Percentiles rank a stretch among this genome's conserved stretches.
These are phyloP conservation scores for Chironomus striatipennis DNA, from an alignment of 1,140 invertebrate species.

Conservation along the genomic window DNA sequence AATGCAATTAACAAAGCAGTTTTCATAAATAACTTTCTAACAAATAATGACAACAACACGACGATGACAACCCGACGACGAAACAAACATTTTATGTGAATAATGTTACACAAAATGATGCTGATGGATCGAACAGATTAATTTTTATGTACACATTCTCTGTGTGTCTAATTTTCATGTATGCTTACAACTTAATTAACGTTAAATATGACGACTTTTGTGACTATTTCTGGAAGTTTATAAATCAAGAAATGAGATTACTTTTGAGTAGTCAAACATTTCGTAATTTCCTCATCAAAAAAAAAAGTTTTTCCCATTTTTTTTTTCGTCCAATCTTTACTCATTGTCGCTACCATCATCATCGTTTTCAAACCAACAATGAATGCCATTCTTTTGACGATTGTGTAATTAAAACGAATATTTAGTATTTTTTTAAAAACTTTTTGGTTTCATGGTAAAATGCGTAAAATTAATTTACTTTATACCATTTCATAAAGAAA, in stretches of 20 bases:
- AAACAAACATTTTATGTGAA: neutral
- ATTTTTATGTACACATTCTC: neutral
- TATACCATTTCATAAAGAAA: neutral
- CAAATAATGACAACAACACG: neutral
- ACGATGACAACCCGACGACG: neutral
- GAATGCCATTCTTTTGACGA: neutral
- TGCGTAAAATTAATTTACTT: constrained; percentile 4
- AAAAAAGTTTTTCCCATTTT: no score
- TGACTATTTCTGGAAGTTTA: neutral
- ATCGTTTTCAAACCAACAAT: neutral
- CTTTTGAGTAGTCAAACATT: neutral
- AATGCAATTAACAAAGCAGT: constrained; percentile 16
- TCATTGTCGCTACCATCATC: neutral
- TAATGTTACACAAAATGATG: neutral
- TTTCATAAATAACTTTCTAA: neutral
- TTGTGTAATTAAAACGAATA: neutral
- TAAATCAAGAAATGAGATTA: neutral
- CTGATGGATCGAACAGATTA: neutral
- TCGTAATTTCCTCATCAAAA: neutral
- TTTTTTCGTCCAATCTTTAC: neutral
- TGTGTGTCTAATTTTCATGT: neutral
- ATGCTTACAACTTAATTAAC: neutral
- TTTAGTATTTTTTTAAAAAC: no score
- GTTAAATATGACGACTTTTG: neutral
- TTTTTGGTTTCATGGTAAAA: neutral